phyloP scores from a whole-genome alignment of 1,140 invertebrate species.

The Papilio aristodemus region DNA sequence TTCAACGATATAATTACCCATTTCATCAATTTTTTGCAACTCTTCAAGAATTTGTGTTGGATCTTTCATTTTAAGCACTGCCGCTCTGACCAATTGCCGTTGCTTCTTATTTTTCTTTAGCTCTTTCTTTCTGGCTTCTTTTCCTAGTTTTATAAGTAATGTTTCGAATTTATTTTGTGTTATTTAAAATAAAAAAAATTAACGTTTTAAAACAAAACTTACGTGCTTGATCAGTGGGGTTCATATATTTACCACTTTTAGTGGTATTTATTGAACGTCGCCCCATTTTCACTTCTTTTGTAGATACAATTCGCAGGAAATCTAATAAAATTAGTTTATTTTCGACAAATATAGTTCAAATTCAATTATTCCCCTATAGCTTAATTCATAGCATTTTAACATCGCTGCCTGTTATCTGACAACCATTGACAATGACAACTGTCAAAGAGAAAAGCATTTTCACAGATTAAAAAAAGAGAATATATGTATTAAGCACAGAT shows the following conservation, averaged over 20 bases:
- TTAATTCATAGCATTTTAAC: too few species aligned
- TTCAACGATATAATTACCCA: constrained; percentile 87
- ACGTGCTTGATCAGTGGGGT: constrained; percentile 98
- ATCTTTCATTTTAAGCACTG: constrained; percentile 99
- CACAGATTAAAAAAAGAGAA: too few species aligned
- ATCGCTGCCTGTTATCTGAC: too few species aligned
- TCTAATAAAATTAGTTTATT: not conserved
- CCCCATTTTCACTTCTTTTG: constrained; percentile 87
- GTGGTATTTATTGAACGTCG: constrained; percentile 98
- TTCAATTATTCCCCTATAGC: not conserved
- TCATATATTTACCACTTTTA: constrained; percentile 99
- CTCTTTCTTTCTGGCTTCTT: constrained; percentile 98
- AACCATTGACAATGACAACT: too few species aligned
- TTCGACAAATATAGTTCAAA: not conserved
- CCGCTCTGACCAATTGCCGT: constrained; percentile 95
- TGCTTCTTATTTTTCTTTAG: constrained; percentile 99
- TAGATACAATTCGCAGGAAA: constrained; percentile 16
- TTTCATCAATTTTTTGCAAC: constrained; percentile 98
- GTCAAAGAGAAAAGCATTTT: too few species aligned
- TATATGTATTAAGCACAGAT: too few species aligned
- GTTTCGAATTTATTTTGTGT: constrained; percentile 1
- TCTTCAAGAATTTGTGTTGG: constrained; percentile 95
- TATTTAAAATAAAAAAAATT: constrained; percentile 18
- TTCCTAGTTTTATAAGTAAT: constrained; percentile 83
- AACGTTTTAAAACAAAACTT: constrained; percentile 80